A percentile compares a stretch with the other conserved stretches of the same genome.
Evolutionary conservation across 2,888 invertebrate species (phyloP).

Genomic region (Calliphora vomitoria): DNA sequence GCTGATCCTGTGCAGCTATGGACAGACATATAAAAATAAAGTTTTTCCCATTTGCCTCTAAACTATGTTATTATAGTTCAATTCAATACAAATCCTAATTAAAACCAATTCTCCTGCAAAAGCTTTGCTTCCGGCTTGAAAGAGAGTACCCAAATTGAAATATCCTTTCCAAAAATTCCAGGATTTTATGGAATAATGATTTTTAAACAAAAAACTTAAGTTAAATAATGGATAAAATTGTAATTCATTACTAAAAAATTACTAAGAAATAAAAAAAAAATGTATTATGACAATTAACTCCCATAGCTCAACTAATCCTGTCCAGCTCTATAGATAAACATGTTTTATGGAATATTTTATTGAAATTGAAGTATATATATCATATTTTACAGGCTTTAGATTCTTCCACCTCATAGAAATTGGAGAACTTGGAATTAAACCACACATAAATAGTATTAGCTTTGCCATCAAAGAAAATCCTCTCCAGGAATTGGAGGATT

Average conservation of each 20-base stretch:
- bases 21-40: background rate
- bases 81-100: background rate
- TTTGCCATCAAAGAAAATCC: slow-evolving; percentile 34
- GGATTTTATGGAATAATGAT: background rate
- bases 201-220: too few species aligned
- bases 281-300: background rate
- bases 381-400: background rate
- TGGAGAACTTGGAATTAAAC: background rate
- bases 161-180: background rate
- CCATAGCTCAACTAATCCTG: background rate
- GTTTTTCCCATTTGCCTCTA: background rate
- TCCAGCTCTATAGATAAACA: background rate
- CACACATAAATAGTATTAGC: background rate
- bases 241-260: background rate
- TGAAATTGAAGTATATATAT: too few species aligned
- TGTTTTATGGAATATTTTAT: background rate
- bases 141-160: background rate
- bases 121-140: background rate
- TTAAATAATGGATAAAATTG: background rate
- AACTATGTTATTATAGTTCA: too few species aligned
- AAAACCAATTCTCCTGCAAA: background rate
- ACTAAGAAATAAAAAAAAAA: background rate
- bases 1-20: background rate
- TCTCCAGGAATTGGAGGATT: slow-evolving; percentile 62
- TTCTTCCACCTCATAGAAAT: background rate